These are phyloP conservation scores for Hyles vespertilio DNA, from an alignment of 1,140 invertebrate species.

Conservation along the genomic window DNA sequence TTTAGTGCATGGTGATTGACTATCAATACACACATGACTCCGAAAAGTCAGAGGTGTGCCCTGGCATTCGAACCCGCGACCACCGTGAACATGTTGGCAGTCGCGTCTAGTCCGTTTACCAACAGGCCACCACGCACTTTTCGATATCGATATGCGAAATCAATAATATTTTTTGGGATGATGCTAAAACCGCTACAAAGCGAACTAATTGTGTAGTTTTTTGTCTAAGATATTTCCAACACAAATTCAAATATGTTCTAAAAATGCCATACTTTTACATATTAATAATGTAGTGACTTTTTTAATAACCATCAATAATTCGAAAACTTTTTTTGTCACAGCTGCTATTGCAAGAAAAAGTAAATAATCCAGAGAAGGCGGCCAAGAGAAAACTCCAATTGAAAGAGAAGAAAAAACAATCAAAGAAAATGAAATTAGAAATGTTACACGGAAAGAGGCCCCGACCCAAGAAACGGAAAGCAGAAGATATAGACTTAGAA, in stretches of 20 bases:
- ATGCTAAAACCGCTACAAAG: too few species aligned
- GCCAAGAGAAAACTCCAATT: conserved; percentile 86
- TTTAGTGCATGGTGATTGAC: too few species aligned
- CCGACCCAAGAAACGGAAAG: conserved; percentile 57
- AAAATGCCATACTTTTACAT: background rate
- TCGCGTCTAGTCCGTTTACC: too few species aligned
- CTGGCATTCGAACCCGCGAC: too few species aligned
- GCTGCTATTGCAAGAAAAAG: conserved; percentile 77
- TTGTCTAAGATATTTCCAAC: too few species aligned
- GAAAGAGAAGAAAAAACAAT: conserved; percentile 85
- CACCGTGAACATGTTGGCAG: too few species aligned
- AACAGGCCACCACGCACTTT: too few species aligned
- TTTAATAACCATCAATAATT: background rate
- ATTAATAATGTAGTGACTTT: background rate
- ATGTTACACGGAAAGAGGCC: conserved; percentile 60
- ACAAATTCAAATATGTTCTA: background rate
- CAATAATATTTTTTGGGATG: too few species aligned
- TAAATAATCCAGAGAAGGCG: conserved; percentile 85
- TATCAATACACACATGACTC: too few species aligned
- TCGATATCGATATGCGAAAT: too few species aligned
- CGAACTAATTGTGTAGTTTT: too few species aligned
- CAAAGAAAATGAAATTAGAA: conserved; percentile 83
- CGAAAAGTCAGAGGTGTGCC: too few species aligned
- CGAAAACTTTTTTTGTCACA: conserved; percentile 23
- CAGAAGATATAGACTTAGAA: conserved; percentile 62